Evolutionary conservation across 2,113 vertebrate species (phyloP).

Genomic region (Dermatemys mawii): DNA sequence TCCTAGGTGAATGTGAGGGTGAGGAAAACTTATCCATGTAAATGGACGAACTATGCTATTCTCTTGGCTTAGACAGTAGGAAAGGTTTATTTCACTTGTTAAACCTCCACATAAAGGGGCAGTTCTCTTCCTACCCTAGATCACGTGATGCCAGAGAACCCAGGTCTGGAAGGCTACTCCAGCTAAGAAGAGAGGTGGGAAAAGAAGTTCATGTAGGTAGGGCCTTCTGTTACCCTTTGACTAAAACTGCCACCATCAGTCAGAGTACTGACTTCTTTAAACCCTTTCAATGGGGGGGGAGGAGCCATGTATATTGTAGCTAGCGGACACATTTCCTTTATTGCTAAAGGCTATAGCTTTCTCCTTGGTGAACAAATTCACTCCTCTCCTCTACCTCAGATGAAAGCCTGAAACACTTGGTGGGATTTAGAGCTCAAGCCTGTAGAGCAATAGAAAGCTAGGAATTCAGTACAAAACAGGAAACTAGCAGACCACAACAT

Average conservation of each 20-base stretch:
- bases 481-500: not conserved
- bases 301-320: not conserved
- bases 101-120: not conserved
- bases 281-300: not conserved
- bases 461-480: not conserved
- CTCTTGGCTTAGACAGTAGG: not conserved
- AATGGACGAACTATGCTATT: not conserved
- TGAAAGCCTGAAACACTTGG: not conserved
- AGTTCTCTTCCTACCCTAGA: not conserved
- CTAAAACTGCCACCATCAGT: not conserved
- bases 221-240: not conserved
- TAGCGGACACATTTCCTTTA: not conserved
- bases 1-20: not conserved
- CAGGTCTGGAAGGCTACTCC: not conserved
- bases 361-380: not conserved
- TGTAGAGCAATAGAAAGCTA: not conserved
- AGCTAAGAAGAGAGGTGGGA: not conserved
- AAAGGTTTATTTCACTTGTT: not conserved
- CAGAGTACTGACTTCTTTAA: not conserved
- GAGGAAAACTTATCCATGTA: not conserved
- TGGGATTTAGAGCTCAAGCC: not conserved
- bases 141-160: accelerated
- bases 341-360: not conserved
- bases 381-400: not conserved
- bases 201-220: not conserved